These are phyloP conservation scores for Grammomys dolichurus DNA, from an alignment of 2,113 vertebrate species.

Conservation along the genomic window DNA sequence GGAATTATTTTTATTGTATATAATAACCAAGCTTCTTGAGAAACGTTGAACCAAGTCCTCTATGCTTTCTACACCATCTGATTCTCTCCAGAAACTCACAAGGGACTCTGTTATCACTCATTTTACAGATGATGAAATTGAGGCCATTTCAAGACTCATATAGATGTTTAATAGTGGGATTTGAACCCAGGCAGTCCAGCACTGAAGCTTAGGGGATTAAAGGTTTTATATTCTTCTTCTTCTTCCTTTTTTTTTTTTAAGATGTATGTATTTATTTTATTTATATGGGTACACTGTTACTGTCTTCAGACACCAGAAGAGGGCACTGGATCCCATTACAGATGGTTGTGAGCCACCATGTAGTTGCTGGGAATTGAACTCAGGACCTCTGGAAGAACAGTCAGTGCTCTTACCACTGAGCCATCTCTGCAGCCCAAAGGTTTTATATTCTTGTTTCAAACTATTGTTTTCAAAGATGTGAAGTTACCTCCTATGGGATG, in stretches of 20 bases:
- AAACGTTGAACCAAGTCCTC: constrained; percentile 27
- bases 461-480: constrained; percentile 17
- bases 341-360: no score
- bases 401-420: no score
- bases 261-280: no score
- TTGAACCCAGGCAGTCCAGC: neutral
- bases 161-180: neutral
- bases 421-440: neutral
- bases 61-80: neutral
- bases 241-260: no score
- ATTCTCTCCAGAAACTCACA: neutral
- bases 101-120: neutral
- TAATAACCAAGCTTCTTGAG: constrained; percentile 20
- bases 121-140: neutral
- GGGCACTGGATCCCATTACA: no score
- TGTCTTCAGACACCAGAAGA: no score
- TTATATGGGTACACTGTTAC: no score
- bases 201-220: neutral
- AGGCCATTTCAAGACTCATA: neutral
- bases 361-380: no score
- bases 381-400: no score
- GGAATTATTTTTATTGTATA: neutral
- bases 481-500: neutral
- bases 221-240: neutral
- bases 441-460: constrained; percentile 22